Percentiles rank a stretch among this genome's conserved stretches.
phyloP scores from a whole-genome alignment of 2,113 vertebrate genomes.

The Vulpes vulpes region DNA sequence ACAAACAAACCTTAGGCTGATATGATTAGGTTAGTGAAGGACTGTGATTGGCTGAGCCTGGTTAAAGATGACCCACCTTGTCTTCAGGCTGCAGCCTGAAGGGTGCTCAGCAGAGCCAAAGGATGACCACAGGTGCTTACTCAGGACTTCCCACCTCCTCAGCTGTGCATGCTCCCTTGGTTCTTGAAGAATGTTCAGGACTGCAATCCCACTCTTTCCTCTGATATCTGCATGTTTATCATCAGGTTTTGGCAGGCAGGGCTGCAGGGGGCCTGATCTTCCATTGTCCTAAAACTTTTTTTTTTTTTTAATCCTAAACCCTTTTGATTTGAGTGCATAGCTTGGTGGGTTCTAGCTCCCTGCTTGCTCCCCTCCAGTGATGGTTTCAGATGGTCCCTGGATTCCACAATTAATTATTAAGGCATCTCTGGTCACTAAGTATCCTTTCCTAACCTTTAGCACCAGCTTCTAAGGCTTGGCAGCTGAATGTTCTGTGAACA shows the following conservation, averaged over 20 bases:
- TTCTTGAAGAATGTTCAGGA: neutral
- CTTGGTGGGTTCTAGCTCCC: neutral
- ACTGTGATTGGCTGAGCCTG: neutral
- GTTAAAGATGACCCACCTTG: neutral
- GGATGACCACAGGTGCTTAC: neutral
- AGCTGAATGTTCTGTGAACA: neutral
- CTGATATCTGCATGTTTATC: neutral
- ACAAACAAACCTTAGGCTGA: neutral
- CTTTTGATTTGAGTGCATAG: neutral
- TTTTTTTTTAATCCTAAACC: neutral
- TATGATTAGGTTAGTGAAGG: neutral
- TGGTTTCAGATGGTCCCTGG: neutral
- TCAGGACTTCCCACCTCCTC: neutral
- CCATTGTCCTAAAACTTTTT: neutral
- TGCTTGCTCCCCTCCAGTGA: neutral
- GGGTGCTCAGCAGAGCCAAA: neutral
- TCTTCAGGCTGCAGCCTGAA: neutral
- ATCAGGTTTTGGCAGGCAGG: neutral
- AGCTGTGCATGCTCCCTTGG: neutral
- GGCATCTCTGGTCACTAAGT: neutral
- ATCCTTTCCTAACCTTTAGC: neutral
- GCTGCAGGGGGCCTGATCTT: neutral
- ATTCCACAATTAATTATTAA: neutral
- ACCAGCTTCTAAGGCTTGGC: neutral
- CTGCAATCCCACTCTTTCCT: neutral